A percentile compares a stretch with the other conserved stretches of the same genome.
phyloP scores from a whole-genome alignment of 2,113 vertebrate genomes.

The Rhagologus leucostigma region DNA sequence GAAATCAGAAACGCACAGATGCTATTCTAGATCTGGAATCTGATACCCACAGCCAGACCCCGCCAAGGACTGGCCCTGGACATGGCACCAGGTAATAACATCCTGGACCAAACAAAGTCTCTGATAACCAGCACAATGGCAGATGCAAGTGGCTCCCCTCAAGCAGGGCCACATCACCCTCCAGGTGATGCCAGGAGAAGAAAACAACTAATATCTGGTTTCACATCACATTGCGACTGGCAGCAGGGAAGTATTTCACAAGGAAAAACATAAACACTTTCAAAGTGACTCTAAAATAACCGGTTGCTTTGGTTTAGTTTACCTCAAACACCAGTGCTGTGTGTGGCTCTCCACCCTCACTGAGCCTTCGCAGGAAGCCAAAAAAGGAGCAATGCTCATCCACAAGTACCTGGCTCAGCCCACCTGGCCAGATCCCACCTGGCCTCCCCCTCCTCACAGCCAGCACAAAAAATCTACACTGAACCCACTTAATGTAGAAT shows the following conservation, averaged over 20 bases:
- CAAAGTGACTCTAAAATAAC: not conserved
- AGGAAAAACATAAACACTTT: not conserved
- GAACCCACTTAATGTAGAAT: not conserved
- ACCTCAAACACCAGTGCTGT: not conserved
- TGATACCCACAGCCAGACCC: not conserved
- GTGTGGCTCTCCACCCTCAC: not conserved
- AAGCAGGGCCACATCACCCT: not conserved
- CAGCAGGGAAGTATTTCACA: not conserved
- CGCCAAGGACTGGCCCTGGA: accelerated
- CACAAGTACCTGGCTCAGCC: not conserved
- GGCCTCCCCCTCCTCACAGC: not conserved
- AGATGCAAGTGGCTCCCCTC: not conserved
- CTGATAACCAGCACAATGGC: accelerated
- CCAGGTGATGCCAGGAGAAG: not conserved
- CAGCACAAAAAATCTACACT: not conserved
- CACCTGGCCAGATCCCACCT: not conserved
- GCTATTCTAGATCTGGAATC: not conserved
- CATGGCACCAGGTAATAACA: accelerated
- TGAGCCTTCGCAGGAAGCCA: not conserved
- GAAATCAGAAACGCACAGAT: not conserved
- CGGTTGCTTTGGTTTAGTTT: not conserved
- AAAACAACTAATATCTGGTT: not conserved
- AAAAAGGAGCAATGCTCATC: accelerated
- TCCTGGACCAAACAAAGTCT: accelerated
- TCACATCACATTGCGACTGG: not conserved